Conservation (phyloP, 2,888 invertebrate genomes). For the Anthophora plumipes region DNA sequence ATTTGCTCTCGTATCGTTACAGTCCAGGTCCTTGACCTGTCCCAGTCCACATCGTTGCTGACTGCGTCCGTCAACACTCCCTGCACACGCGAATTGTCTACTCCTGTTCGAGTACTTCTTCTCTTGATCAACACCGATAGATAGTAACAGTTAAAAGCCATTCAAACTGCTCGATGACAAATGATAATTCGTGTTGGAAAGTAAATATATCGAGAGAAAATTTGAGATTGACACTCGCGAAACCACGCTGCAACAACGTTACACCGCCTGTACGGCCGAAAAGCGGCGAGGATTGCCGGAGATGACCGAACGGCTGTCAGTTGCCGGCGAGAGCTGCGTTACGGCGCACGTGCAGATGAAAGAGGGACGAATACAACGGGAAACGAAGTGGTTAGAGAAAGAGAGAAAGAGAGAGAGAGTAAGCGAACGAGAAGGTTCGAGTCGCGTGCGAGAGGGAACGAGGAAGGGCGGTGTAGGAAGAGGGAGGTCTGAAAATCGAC, state of each 20-base stretch:
- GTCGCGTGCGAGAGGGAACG: conserved; percentile 55
- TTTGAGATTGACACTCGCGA: conserved; percentile 54
- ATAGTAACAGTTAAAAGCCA: neutral
- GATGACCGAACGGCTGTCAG: conserved; percentile 51
- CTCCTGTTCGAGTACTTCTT: neutral
- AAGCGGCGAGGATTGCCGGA: conserved; percentile 60
- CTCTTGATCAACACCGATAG: neutral
- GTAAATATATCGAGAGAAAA: conserved; percentile 23
- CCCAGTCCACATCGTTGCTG: conserved; percentile 46
- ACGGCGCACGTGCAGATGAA: conserved; percentile 66
- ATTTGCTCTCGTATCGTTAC: conserved; percentile 62
- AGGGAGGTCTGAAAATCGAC: conserved; percentile 69
- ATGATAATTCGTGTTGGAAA: neutral
- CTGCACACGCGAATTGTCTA: neutral
- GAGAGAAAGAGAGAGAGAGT: conserved; percentile 37
- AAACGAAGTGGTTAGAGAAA: conserved; percentile 6
- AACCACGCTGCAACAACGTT: conserved; percentile 49
- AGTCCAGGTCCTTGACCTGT: conserved; percentile 72
- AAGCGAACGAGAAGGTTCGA: conserved; percentile 47
- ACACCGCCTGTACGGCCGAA: conserved; percentile 53
- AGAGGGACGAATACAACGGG: conserved; percentile 22
- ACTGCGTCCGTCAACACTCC: conserved; percentile 36
- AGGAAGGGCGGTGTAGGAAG: conserved; percentile 33
- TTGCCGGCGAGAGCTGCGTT: conserved; percentile 37
- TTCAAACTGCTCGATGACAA: no score